phyloP scores from a whole-genome alignment of 1,140 invertebrate species.

The Cyclina sinensis region DNA sequence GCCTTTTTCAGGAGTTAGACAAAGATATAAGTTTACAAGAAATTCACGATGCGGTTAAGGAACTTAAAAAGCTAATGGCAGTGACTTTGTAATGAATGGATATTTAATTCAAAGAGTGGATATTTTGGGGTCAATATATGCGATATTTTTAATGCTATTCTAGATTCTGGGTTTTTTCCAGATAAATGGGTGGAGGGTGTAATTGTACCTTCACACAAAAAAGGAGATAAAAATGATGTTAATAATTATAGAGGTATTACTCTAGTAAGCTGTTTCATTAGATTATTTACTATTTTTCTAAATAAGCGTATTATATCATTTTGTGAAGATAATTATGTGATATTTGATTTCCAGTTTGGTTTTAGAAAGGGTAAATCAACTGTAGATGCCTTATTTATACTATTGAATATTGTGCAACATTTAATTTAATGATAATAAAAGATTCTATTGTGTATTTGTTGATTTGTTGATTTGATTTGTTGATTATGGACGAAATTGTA shows the following conservation, averaged over 20 bases:
- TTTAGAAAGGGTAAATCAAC: too few relatives aligned
- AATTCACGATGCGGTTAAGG: too few relatives aligned
- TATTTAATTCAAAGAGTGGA: conserved; percentile 9
- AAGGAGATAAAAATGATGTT: neutral
- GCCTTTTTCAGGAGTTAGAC: too few relatives aligned
- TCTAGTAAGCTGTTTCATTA: too few relatives aligned
- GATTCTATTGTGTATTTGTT: conserved; percentile 39
- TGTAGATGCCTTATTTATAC: too few relatives aligned
- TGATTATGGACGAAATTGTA: conserved; percentile 40
- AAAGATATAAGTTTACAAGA: too few relatives aligned
- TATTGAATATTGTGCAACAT: neutral
- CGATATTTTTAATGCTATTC: conserved; percentile 43
- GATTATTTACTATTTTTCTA: conserved; percentile 28
- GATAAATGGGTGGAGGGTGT: too few relatives aligned
- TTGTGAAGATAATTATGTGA: conserved; percentile 1
- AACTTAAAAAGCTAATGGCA: neutral
- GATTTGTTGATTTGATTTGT: conserved; percentile 53
- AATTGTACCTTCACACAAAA: too few relatives aligned
- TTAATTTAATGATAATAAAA: conserved; percentile 46
- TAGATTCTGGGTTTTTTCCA: conserved; percentile 13
- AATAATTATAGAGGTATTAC: too few relatives aligned
- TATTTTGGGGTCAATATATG: conserved; percentile 5
- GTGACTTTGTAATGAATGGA: neutral
- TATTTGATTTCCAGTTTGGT: neutral
- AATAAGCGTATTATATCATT: conserved; percentile 31